Conservation (phyloP, 35 echinoderm and acorn worm species). For the Ophiothrix spiculata region DNA sequence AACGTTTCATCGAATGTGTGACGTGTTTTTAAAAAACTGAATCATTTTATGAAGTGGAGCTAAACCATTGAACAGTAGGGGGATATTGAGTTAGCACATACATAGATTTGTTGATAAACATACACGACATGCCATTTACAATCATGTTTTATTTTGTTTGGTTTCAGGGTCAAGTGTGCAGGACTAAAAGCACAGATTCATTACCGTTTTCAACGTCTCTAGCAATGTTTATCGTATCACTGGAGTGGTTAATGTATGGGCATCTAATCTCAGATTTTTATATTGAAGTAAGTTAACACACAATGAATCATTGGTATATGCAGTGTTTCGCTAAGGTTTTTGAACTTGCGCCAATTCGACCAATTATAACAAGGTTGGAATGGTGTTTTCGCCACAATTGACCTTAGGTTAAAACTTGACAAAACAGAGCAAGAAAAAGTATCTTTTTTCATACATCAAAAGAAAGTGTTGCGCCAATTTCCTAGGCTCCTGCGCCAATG, state of each 20-base stretch:
- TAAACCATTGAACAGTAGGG: not conserved
- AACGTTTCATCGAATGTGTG: not conserved
- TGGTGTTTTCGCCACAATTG: too few relatives aligned
- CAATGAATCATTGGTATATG: too few relatives aligned
- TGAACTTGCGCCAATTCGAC: too few relatives aligned
- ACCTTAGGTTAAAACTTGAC: too few relatives aligned
- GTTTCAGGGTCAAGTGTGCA: conserved; percentile 32
- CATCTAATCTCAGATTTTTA: conserved; percentile 25
- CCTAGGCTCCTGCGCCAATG: too few relatives aligned
- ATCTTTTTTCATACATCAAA: too few relatives aligned
- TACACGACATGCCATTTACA: too few relatives aligned
- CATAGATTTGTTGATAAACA: too few relatives aligned
- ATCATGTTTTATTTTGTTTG: not conserved
- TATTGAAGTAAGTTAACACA: conserved; percentile 33
- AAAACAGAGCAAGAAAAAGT: too few relatives aligned
- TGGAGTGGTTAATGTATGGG: conserved; percentile 42
- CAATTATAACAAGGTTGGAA: too few relatives aligned
- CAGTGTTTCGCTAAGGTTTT: too few relatives aligned
- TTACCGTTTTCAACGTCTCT: conserved; percentile 30
- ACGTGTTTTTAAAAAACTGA: not conserved
- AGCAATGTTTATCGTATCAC: conserved; percentile 20
- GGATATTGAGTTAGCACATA: not conserved
- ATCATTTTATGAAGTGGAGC: not conserved
- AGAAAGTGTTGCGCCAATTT: too few relatives aligned
- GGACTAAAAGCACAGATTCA: conserved; percentile 40